phyloP scores from a whole-genome alignment of 2,888 invertebrate genomes.

The Hyposoter didymator region DNA sequence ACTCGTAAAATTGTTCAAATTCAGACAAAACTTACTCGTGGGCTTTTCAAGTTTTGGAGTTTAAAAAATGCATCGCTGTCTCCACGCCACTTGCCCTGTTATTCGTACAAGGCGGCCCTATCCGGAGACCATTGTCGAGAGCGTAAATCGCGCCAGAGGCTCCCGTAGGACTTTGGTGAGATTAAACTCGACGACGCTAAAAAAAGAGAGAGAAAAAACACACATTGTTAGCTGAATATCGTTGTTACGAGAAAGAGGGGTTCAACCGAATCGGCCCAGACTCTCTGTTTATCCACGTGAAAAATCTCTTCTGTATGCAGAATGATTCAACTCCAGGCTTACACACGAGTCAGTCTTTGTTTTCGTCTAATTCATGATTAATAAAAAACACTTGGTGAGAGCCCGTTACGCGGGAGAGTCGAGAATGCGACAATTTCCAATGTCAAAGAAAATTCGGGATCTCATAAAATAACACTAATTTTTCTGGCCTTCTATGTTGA shows the following conservation, averaged over 20 bases:
- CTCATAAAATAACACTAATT: slow-evolving; percentile 8
- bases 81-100: not conserved
- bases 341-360: slow-evolving; percentile 19
- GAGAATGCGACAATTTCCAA: not conserved
- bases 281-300: slow-evolving; percentile 71
- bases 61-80: not conserved
- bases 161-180: slow-evolving; percentile 61
- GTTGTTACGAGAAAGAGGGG: slow-evolving; percentile 26
- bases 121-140: slow-evolving; percentile 19
- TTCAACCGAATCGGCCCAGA: slow-evolving; percentile 35
- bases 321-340: slow-evolving; percentile 47
- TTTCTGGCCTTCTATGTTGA: not conserved
- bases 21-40: not conserved
- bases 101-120: slow-evolving; percentile 27
- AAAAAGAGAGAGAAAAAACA: slow-evolving; percentile 17
- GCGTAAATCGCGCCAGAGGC: slow-evolving; percentile 46
- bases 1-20: not conserved
- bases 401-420: not conserved
- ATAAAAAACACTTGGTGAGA: slow-evolving; percentile 62
- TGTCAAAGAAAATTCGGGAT: not conserved
- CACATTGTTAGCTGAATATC: slow-evolving; percentile 58
- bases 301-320: slow-evolving; percentile 74
- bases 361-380: slow-evolving; percentile 54
- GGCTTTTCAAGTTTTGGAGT: not conserved
- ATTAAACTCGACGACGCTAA: slow-evolving; percentile 57